These are phyloP conservation scores for Gyps fulvus DNA, from an alignment of 2,113 vertebrate genomes.

Conservation along the genomic window DNA sequence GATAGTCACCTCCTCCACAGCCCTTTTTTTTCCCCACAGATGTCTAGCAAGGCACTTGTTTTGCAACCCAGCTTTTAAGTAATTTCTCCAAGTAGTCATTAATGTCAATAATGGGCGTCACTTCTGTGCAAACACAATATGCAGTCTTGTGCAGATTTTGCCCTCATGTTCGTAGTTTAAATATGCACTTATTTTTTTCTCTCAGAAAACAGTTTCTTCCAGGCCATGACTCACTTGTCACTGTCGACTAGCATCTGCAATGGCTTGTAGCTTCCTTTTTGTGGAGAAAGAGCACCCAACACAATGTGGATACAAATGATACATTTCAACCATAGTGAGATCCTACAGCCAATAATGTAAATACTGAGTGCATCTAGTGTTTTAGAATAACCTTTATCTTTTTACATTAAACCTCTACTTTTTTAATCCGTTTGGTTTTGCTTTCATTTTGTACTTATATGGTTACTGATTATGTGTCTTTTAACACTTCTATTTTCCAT, in stretches of 20 bases:
- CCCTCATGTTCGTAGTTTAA: background rate
- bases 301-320: background rate
- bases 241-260: background rate
- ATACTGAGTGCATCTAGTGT: background rate
- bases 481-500: background rate
- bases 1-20: background rate
- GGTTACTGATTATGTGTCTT: background rate
- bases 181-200: background rate
- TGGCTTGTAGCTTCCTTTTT: background rate
- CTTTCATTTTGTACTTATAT: background rate
- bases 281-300: background rate
- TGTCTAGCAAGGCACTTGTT: background rate
- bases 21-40: background rate
- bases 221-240: background rate
- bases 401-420: background rate
- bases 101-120: background rate
- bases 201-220: background rate
- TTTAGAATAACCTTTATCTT: background rate
- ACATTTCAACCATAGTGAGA: background rate
- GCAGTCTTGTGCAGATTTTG: background rate
- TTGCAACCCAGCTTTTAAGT: background rate
- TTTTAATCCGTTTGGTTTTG: background rate
- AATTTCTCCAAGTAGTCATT: background rate
- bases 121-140: background rate
- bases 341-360: background rate